Percentiles rank a stretch among this genome's conserved stretches.
Conservation (phyloP, 2,797 vertebrate species). For the Rhinoraja longicauda region DNA sequence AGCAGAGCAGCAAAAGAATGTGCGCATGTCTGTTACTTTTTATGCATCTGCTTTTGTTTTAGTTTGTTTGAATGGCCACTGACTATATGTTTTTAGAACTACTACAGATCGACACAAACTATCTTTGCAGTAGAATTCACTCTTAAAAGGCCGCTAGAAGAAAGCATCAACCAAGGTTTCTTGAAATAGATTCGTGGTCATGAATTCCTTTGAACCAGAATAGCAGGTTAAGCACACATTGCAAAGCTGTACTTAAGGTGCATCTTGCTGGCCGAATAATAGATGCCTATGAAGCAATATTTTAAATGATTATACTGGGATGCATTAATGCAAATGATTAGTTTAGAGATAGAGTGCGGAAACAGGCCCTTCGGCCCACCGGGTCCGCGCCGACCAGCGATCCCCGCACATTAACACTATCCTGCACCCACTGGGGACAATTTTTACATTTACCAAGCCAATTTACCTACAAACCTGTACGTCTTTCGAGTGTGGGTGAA, state of each 20-base stretch:
- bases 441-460: no score
- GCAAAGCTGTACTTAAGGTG: constrained; percentile 32
- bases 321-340: constrained; percentile 25
- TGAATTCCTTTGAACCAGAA: constrained; percentile 23
- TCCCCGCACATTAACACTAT: no score
- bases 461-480: no score
- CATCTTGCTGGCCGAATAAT: constrained; percentile 27
- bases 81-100: constrained; percentile 8
- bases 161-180: neutral
- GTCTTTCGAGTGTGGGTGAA: no score
- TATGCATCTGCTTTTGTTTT: neutral
- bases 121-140: neutral
- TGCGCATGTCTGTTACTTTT: neutral
- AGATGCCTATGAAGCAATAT: neutral
- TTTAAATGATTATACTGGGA: neutral
- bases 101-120: neutral
- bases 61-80: neutral
- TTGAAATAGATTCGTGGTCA: constrained; percentile 27
- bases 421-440: no score
- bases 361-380: no score
- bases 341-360: no score
- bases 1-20: neutral
- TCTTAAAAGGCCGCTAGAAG: neutral
- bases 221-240: constrained; percentile 15
- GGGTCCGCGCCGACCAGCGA: no score